Evolutionary conservation across 1,140 invertebrate genomes (phyloP), one percentile per base, ranked within the genome.

Genomic region (Eubasilissa regina): DNA sequence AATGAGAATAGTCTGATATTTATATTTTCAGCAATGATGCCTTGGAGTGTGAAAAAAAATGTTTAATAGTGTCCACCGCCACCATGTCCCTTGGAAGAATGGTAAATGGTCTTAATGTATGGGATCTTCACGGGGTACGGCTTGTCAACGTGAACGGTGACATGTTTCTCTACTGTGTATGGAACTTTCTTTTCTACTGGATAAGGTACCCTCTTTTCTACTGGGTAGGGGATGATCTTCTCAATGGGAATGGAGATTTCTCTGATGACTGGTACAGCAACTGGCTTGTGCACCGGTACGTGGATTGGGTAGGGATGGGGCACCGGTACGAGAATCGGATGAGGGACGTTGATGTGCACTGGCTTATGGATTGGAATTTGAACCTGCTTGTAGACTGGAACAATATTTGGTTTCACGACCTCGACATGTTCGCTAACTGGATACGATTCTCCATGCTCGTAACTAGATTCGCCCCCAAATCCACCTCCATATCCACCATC

Each of bases 111-210:
- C 84, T 94, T 94, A 82, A 94, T 93, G 21, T 94, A 91, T 1
- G 94, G 93, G 77, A 94, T 91, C 83, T 94, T 93, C 60, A 94
- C 92, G 17, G 93, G 93, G 66, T 94, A 91, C 0, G 93, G 94
- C 81, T 93, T 94, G 68, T 94, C 92, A n/a, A 94, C 91, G 0
- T 91, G 92, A 1, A 94, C 92, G 6, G 92, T 91, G 35, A 94
- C 87, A 83, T 94, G 92, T 77, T 94, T 94, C 66, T 94, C 89
- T 0, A 94, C 91, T 48, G 91, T 90, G 68, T 94, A 93, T 3
- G 94, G 93, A 4, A 94, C 91, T 55, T 90, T 91, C 81, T 95
- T 94, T 83, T 94, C 91, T 25, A 94, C 92, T 0, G 93, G 93
- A 75, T 94, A 93, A 3, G 93, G 93, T 6, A 95, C 91, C 9